phyloP scores from a whole-genome alignment of 2,888 invertebrate species.

The Habrosyne pyritoides region DNA sequence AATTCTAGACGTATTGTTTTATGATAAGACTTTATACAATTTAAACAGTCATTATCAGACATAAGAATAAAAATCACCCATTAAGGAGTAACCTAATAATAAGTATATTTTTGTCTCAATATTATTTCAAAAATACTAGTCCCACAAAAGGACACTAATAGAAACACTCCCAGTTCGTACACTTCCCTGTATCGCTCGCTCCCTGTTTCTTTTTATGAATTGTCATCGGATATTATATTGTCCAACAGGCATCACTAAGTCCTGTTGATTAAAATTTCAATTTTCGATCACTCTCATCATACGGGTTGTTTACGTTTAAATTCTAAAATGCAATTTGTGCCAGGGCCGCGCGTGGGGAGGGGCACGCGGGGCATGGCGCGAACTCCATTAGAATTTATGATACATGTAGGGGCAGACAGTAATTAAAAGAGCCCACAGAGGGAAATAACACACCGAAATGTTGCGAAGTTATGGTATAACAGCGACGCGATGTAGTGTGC shows the following conservation, averaged over 20 bases:
- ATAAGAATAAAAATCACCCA: too few species aligned
- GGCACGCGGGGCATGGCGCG: slow-evolving; percentile 39
- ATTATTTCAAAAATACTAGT: too few species aligned
- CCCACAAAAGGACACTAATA: too few species aligned
- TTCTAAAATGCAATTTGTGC: slow-evolving; percentile 70
- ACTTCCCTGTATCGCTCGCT: neutral
- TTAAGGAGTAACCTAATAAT: too few species aligned
- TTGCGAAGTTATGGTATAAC: slow-evolving; percentile 52
- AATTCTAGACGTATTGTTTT: too few species aligned
- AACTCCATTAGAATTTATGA: slow-evolving; percentile 80
- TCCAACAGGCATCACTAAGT: slow-evolving; percentile 1
- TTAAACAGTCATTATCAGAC: too few species aligned
- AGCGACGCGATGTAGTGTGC: slow-evolving; percentile 30
- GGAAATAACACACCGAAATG: slow-evolving; percentile 62
- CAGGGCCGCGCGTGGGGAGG: slow-evolving; percentile 34
- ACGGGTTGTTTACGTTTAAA: slow-evolving; percentile 49
- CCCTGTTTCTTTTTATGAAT: neutral
- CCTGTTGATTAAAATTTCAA: slow-evolving; percentile 22
- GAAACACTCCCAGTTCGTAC: too few species aligned
- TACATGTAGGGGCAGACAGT: slow-evolving; percentile 68
- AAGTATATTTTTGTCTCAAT: too few species aligned
- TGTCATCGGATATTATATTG: neutral
- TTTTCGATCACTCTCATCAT: slow-evolving; percentile 25
- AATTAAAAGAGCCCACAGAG: slow-evolving; percentile 77
- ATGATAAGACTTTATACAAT: too few species aligned